These are phyloP conservation scores for Drosophila testacea DNA, from an alignment of 2,888 invertebrate species.

Conservation along the genomic window DNA sequence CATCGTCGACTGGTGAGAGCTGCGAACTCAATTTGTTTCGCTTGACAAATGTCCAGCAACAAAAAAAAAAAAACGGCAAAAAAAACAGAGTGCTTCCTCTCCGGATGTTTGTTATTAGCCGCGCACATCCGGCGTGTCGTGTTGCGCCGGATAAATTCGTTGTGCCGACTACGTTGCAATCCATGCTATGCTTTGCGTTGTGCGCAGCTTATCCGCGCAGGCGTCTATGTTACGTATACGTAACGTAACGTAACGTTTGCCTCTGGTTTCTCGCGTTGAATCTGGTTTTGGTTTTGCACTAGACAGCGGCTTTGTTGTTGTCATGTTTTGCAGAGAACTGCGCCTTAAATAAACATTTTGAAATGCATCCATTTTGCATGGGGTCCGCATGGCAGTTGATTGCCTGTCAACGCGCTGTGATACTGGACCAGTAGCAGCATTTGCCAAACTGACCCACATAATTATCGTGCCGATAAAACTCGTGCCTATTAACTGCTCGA, in stretches of 20 bases:
- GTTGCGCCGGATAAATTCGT: constrained; percentile 59
- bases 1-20: constrained; percentile 38
- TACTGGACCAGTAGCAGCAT: constrained; percentile 1
- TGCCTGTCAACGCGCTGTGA: constrained; percentile 55
- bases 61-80: constrained; percentile 35
- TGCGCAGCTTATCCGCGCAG: constrained; percentile 78
- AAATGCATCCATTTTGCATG: constrained; percentile 63
- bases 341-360: constrained; percentile 56
- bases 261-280: neutral
- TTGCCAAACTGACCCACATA: constrained; percentile 70
- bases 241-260: constrained; percentile 59
- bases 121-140: constrained; percentile 70
- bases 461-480: constrained; percentile 55
- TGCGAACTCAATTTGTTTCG: constrained; percentile 70
- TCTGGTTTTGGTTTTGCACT: constrained; percentile 21
- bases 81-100: constrained; percentile 69
- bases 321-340: constrained; percentile 26
- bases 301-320: constrained; percentile 38
- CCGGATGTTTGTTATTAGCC: constrained; percentile 83
- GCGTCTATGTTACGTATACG: constrained; percentile 59
- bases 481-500: constrained; percentile 46
- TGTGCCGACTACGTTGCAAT: constrained; percentile 31
- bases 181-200: neutral
- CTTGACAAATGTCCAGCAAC: constrained; percentile 80
- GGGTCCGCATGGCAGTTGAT: constrained; percentile 60